phyloP scores from a whole-genome alignment of 30 jellyfish, hydroid and myxozoan genomes.

The Nemopilema nomurai region DNA sequence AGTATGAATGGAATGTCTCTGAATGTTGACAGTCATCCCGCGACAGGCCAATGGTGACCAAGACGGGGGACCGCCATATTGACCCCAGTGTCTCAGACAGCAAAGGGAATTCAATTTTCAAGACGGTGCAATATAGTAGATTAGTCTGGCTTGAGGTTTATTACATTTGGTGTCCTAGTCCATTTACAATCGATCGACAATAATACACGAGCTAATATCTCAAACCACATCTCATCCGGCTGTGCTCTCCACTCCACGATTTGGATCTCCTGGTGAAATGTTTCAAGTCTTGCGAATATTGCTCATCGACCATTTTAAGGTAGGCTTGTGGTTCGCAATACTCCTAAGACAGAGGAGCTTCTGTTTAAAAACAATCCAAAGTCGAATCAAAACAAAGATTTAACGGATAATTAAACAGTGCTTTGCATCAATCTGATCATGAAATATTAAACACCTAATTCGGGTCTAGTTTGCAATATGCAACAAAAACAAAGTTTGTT shows the following conservation, averaged over 20 bases:
- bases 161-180: background rate
- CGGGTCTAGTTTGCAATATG: too few species aligned
- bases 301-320: conserved; percentile 80
- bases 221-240: conserved; percentile 83
- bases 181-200: background rate
- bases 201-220: conserved; percentile 51
- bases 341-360: conserved; percentile 45
- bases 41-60: background rate
- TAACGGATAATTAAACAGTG: background rate
- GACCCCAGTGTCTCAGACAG: background rate
- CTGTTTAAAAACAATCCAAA: background rate
- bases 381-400: background rate
- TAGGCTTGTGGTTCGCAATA: conserved; percentile 84
- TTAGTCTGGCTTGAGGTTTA: conserved; percentile 9
- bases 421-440: background rate
- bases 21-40: background rate
- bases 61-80: background rate
- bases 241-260: conserved; percentile 93
- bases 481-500: too few species aligned
- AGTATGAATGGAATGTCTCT: background rate
- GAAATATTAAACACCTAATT: background rate
- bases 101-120: too few species aligned
- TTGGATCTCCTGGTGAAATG: conserved; percentile 88
- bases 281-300: conserved; percentile 66
- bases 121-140: background rate